Conservation (phyloP, 2,797 vertebrate genomes). For the Hippocampus kuda region DNA sequence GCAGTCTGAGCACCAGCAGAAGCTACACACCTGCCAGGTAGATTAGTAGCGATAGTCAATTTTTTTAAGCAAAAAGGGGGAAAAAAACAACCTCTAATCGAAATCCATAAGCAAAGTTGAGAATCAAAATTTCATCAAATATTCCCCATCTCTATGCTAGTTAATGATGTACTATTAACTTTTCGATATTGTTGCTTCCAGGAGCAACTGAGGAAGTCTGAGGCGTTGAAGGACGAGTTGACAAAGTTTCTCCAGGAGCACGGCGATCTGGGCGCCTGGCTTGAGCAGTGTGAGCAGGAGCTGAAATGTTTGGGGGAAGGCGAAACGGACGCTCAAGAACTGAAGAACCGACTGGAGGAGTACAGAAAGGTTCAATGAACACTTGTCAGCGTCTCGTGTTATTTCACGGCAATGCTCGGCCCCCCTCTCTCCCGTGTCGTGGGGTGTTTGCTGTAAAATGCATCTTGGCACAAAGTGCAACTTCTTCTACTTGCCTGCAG, state of each 20-base stretch:
- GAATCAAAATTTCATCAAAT: too few relatives aligned
- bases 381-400: background rate
- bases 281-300: constrained; percentile 77
- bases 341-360: constrained; percentile 66
- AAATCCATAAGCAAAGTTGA: too few relatives aligned
- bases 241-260: constrained; percentile 85
- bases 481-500: too few relatives aligned
- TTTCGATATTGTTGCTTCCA: constrained; percentile 5
- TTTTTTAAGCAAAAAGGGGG: too few relatives aligned
- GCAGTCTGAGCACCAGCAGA: constrained; percentile 69
- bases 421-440: too few relatives aligned
- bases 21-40: constrained; percentile 74
- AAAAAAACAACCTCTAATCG: too few relatives aligned
- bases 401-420: too few relatives aligned
- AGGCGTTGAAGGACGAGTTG: constrained; percentile 80
- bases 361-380: constrained; percentile 71
- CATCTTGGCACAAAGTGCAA: too few relatives aligned
- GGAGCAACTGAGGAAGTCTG: constrained; percentile 71
- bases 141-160: too few relatives aligned
- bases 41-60: background rate
- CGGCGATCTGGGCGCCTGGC: constrained; percentile 75
- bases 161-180: background rate
- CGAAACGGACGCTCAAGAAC: constrained; percentile 59
- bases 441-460: background rate
- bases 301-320: constrained; percentile 70